Percentiles rank a stretch among this genome's conserved stretches.
These are phyloP conservation scores for Pteropus rufus DNA, from an alignment of 2,797 vertebrate species.

Conservation along the genomic window DNA sequence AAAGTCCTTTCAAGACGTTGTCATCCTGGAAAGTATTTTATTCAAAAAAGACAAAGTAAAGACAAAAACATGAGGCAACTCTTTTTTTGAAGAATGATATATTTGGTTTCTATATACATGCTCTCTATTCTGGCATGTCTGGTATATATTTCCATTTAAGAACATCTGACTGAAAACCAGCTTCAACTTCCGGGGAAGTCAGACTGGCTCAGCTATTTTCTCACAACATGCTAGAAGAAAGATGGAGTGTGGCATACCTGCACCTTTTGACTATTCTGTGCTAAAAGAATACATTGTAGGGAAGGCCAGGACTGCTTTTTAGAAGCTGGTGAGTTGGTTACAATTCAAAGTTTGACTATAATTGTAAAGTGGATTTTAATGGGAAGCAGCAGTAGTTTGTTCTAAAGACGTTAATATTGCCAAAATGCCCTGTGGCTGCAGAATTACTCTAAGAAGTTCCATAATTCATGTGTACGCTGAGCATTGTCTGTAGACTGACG, in stretches of 20 bases:
- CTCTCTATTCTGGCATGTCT: not conserved
- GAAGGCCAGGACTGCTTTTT: not conserved
- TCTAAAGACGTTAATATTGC: not conserved
- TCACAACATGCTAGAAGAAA: not conserved
- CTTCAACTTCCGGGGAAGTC: not conserved
- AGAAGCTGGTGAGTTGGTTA: not conserved
- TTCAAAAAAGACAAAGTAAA: constrained; percentile 2
- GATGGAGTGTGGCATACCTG: not conserved
- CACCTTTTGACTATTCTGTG: not conserved
- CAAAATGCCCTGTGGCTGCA: not conserved
- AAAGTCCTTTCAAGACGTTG: not conserved
- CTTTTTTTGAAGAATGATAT: not conserved
- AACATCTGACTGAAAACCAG: not conserved
- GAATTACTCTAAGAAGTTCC: not conserved
- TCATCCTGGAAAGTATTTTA: constrained; percentile 6
- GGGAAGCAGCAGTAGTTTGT: not conserved
- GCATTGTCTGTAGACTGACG: not conserved
- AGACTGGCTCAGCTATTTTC: not conserved
- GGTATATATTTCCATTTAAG: not conserved
- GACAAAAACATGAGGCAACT: not conserved
- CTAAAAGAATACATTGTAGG: not conserved
- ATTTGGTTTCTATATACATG: not conserved
- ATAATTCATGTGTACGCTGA: not conserved
- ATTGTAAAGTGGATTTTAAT: not conserved
- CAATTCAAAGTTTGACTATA: not conserved